Evolutionary conservation across 2,797 vertebrate genomes (phyloP), one percentile per base, ranked within the genome.

Genomic region (Lerista edwardsae): DNA sequence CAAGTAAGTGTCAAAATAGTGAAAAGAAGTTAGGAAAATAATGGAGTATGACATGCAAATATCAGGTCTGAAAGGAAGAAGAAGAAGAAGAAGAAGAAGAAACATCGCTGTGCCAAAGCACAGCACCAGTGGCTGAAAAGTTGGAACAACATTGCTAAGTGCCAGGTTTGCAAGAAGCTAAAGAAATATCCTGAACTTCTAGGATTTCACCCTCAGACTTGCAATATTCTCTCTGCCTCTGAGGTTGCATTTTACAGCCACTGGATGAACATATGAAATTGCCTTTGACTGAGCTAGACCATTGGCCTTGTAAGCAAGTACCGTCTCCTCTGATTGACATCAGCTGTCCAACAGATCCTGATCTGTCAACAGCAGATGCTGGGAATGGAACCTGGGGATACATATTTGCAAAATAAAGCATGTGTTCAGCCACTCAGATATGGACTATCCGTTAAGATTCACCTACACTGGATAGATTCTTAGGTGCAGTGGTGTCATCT

Each of bases 1-100:
- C 92, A 93, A 76, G 87, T 36, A 91, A 91, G 88, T 93, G 90
- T 93, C 93, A 92, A 93, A 94, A 93, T 79, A 91, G 80, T 79
- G 61, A 75, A 72, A 88, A 86, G 67, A 25, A 91, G 74, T 1
- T 65, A 85, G 83, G 88, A 62, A 91, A 91, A 91, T 82, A 86
- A 82, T 72, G 47, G 86, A 90, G 86, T 78, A 88, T 31, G 65
- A 72, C 85, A 84, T 1, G 34, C 73, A 89, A 91, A 87, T 87
- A 93, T 72, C 55, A 72, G 57, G n/a, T 77, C 19, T 69, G 51
- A 51, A 34, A 7, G 17, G 7, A 47, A 47, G n/a, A n/a, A 23
- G 47, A 12, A 55, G 12, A 51, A 47, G 5, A 5, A 47, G 25
- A 7, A 27, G 10, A 44, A 64, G 27, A 29, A 21, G 44, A 23